Evolutionary conservation across 92 coral and sea anemone genomes (phyloP), one percentile per base, ranked within the genome.

Genomic region (Palythoa heliodiscus): DNA sequence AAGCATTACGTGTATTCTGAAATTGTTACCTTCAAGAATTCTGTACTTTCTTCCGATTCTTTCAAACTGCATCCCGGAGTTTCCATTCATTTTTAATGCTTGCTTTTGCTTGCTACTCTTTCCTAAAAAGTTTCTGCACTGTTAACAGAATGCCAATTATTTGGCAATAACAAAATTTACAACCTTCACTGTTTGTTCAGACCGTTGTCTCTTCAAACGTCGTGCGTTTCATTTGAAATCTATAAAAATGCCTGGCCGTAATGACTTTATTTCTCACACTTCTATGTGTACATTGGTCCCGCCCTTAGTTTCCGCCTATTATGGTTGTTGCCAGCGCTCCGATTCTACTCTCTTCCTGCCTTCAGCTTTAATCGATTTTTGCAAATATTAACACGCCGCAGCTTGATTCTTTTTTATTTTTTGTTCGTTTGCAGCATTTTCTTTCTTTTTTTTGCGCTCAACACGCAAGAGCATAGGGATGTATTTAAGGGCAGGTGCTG

Each of bases 231-330:
- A 80, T 80, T 47, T 80, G 84, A 80, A 80, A 66, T 23, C 74
- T 68, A 52, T 66, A 63, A 66, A 80, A 80, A 66, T 80, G 74
- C 74, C 84, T 66, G 74, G 61, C 74, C 61, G 24, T 80, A 80
- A 80, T 80, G 24, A 80, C 70, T 67, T 64, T 20, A 7, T 52
- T 68, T 80, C 84, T 80, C 84, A 48, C 84, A 80, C 84, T 38
- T 66, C 47, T 40, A 58, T 80, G 74, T 80, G 73, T 80, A 66
- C 74, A 15, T 43, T 40, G 22, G 74, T 20, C 35, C 84, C 84
- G 74, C 84, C 84, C 84, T 15, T 64, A 12, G 84, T 80, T 80
- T 80, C 84, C 84, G 84, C 84, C 84, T 48, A 80, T 80, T 80
- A 66, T 80, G 39, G 39, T 58, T n/a, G 84, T 79, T 80, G 84